A percentile compares a stretch with the other conserved stretches of the same genome.
phyloP scores from a whole-genome alignment of 2,113 vertebrate genomes.

The Procapra przewalskii region DNA sequence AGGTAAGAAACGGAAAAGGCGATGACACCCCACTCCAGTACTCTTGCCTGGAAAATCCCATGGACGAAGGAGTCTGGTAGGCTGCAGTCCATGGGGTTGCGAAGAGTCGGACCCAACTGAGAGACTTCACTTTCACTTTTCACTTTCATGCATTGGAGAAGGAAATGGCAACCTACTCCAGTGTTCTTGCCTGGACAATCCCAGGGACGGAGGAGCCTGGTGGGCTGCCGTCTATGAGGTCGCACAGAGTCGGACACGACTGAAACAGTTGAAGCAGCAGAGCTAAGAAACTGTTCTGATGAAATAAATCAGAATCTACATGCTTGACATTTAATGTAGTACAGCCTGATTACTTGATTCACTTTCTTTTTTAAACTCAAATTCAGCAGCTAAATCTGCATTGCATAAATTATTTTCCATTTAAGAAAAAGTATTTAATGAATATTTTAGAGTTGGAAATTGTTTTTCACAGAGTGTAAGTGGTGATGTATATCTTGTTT shows the following conservation, averaged over 20 bases:
- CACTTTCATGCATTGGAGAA: too few species aligned
- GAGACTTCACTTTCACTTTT: too few species aligned
- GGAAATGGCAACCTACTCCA: too few species aligned
- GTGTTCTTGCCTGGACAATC: too few species aligned
- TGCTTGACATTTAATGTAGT: not conserved
- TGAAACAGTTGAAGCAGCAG: not conserved
- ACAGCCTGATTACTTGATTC: slow-evolving; percentile 13
- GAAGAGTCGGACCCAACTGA: too few species aligned
- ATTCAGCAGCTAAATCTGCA: not conserved
- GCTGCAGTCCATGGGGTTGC: too few species aligned
- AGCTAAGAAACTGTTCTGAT: not conserved
- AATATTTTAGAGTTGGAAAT: slow-evolving; percentile 22
- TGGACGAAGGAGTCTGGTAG: too few species aligned
- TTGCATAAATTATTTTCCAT: not conserved
- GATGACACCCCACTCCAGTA: not conserved
- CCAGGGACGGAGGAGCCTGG: too few species aligned
- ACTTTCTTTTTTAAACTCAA: not conserved
- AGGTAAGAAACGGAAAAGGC: not conserved
- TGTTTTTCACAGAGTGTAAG: slow-evolving; percentile 4
- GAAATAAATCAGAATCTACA: not conserved
- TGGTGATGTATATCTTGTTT: not conserved
- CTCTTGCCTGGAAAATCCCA: not conserved
- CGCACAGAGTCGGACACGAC: not conserved
- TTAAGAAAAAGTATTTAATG: not conserved
- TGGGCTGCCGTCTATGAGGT: not conserved